phyloP scores from a whole-genome alignment of 2,113 vertebrate species.

The Aphyosemion australe region DNA sequence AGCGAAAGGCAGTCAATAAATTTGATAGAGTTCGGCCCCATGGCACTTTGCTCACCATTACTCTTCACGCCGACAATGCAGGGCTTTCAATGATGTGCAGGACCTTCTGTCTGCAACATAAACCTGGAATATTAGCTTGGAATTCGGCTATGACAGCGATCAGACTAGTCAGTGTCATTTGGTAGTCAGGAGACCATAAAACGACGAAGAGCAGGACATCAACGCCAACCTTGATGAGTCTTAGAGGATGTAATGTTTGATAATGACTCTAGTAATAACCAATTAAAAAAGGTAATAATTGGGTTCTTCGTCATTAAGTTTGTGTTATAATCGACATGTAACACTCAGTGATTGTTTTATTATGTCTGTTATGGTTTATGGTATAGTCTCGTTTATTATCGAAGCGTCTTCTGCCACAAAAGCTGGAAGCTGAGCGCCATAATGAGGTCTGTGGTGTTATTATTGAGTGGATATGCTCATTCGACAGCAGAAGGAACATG shows the following conservation, averaged over 20 bases:
- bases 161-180: constrained; percentile 14
- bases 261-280: constrained; percentile 30
- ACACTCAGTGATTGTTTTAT: constrained; percentile 38
- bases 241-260: constrained; percentile 36
- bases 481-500: constrained; percentile 34
- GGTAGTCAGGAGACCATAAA: constrained; percentile 28
- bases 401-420: constrained; percentile 27
- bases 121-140: constrained; percentile 16
- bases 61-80: constrained; percentile 14
- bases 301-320: constrained; percentile 35
- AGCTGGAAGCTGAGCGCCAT: constrained; percentile 23
- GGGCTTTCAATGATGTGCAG: constrained; percentile 4
- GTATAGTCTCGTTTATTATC: constrained; percentile 40
- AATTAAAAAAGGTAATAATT: constrained; percentile 55
- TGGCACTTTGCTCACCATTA: constrained; percentile 57
- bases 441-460: constrained; percentile 36
- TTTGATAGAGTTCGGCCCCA: constrained; percentile 64
- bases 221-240: constrained; percentile 31
- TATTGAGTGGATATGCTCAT: constrained; percentile 54
- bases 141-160: constrained; percentile 19
- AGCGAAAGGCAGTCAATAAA: constrained; percentile 54
- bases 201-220: constrained; percentile 27
- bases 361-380: constrained; percentile 28
- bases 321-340: constrained; percentile 30
- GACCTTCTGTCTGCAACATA: constrained; percentile 7